These are phyloP conservation scores for Psittacula derbiana DNA, from an alignment of 2,797 vertebrate genomes.

Conservation along the genomic window DNA sequence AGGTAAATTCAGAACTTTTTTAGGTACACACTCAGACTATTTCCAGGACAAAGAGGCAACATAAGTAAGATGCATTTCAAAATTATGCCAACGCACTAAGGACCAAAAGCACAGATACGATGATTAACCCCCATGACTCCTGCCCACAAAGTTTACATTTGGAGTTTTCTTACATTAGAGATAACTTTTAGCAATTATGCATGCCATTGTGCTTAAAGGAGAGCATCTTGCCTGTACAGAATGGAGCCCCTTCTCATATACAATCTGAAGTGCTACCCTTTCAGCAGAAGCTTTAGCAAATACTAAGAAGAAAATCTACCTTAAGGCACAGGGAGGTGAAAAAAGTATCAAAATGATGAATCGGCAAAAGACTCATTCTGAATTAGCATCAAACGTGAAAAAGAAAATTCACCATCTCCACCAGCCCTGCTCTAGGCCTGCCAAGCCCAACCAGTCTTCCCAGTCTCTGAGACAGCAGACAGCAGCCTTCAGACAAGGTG, in stretches of 20 bases:
- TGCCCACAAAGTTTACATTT: background rate
- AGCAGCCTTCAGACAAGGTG: background rate
- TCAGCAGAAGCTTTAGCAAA: background rate
- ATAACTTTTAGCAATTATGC: background rate
- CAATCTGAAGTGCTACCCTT: background rate
- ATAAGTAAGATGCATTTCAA: background rate
- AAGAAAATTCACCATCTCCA: background rate
- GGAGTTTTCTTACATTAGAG: background rate
- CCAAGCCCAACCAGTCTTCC: background rate
- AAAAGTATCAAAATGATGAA: background rate
- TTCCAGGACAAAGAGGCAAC: background rate
- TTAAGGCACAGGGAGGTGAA: rapidly evolving
- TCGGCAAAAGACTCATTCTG: background rate
- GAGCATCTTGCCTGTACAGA: background rate
- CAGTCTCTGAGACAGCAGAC: background rate
- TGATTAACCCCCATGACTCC: background rate
- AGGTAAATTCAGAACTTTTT: background rate
- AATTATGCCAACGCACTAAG: background rate
- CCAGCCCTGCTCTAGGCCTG: background rate
- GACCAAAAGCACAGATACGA: background rate
- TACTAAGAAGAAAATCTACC: background rate
- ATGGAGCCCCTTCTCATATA: background rate
- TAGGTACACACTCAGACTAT: background rate
- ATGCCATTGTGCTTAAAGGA: background rate
- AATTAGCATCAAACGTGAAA: background rate